Base-by-base conservation (phyloP, 2,888 invertebrate genomes). In the Mycalesis mineus region DNA sequence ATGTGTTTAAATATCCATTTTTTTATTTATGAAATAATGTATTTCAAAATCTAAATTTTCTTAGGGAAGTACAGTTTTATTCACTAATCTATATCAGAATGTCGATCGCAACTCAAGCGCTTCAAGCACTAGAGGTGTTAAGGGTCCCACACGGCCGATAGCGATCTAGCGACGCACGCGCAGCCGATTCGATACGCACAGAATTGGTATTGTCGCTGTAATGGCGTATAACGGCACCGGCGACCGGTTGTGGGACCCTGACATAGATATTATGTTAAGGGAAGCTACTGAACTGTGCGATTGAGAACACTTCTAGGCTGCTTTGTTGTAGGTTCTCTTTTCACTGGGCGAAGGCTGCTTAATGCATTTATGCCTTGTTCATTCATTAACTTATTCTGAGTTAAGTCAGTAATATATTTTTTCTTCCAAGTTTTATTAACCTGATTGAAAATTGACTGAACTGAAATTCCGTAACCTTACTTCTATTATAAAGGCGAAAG, bases 111-210 rank as follows among this genome's bases (percentile, higher is more conserved):
- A 39, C 11, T 11, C 42, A 31, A 33, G 33, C 59, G 37, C 55
- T 55, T 49, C 11, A 36, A 55, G 55, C 57, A 47, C 44, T 58
- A 31, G 7, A 8, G 39, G 57, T 54, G 49, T 54, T 57, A 58
- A 62, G 62, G 60, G 60, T 48, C 59, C 57, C 57, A 56, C 45
- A 50, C 58, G 61, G 56, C 48, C 58, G 72, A 72, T 75, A 69
- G 59, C 56, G 64, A 74, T 73, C 73, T 70, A 70, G 67, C 66
- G 68, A 66, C 67, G 72, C 68, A 65, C 72, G 74, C 72, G 71
- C 76, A 58, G 67, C 66, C 66, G 70, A 79, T 79, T 79, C 73
- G 78, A 71, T 69, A 72, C 79, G 77, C 78, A 68, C 67, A 68
- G 68, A 60, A 67, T 71, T 69, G 66, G 74, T 72, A 75, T 77